phyloP scores from a whole-genome alignment of 2,888 invertebrate genomes.

The Tenthredo amoena region DNA sequence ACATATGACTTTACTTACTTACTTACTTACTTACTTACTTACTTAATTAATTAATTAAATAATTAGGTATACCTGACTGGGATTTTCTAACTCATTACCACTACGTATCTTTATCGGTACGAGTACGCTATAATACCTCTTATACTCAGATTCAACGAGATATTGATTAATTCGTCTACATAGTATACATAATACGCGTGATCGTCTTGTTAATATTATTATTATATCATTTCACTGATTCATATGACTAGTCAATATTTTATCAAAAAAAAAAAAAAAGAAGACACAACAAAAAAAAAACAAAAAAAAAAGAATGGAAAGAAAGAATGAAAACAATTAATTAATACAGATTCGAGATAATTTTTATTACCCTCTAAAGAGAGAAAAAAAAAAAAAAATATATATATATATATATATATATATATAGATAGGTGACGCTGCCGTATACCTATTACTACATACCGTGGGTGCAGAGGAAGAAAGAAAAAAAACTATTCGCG shows the following conservation, averaged over 20 bases:
- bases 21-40: background rate
- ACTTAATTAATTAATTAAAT: background rate
- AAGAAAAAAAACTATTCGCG: no score
- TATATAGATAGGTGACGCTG: no score
- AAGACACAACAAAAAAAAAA: background rate
- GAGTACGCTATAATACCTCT: no score
- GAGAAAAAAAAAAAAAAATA: no score
- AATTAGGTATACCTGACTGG: background rate
- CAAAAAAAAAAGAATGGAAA: background rate
- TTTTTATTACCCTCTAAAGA: no score
- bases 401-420: no score
- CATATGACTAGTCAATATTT: constrained; percentile 10
- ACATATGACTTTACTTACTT: background rate
- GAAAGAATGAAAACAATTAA: background rate
- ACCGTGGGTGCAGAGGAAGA: no score
- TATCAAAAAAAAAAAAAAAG: background rate
- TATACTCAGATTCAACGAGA: background rate
- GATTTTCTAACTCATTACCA: background rate
- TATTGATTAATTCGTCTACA: background rate
- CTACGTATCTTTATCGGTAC: no score
- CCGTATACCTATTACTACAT: no score
- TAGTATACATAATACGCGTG: background rate
- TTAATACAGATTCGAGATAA: background rate
- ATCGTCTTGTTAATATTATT: background rate
- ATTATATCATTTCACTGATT: background rate